phyloP scores from a whole-genome alignment of 2,113 vertebrate genomes.

The Festucalex cinctus region DNA sequence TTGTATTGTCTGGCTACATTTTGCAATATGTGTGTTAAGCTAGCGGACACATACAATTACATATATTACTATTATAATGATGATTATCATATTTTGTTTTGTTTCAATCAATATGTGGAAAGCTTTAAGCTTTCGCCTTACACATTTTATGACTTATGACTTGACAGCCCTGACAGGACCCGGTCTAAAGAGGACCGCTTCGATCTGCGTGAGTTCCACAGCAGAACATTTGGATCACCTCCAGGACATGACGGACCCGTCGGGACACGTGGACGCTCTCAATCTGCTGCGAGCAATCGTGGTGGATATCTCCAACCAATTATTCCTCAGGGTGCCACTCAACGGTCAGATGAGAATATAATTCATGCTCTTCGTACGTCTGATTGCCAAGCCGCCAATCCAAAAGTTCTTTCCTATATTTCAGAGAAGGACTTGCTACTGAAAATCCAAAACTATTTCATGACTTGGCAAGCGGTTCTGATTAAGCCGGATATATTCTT shows the following conservation, averaged over 20 bases:
- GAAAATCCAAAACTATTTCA: conserved; percentile 91
- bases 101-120: no score
- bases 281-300: conserved; percentile 84
- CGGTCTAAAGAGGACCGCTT: conserved; percentile 77
- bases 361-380: not conserved
- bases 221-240: conserved; percentile 75
- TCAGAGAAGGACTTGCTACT: conserved; percentile 82
- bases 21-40: no score
- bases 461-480: conserved; percentile 91
- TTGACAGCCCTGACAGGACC: conserved; percentile 84
- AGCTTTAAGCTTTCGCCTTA: not conserved
- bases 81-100: no score
- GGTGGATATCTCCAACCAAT: conserved; percentile 85
- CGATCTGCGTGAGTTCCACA: conserved; percentile 79
- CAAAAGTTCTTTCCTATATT: conserved; percentile 17
- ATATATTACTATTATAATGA: no score
- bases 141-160: not conserved
- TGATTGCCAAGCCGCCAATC: not conserved
- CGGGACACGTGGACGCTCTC: conserved; percentile 77
- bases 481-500: conserved; percentile 93
- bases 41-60: no score
- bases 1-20: no score
- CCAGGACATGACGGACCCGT: conserved; percentile 59
- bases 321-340: conserved; percentile 85
- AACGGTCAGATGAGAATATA: conserved; percentile 74